These are phyloP conservation scores for Gobius niger DNA, from an alignment of 2,113 vertebrate genomes.

Conservation along the genomic window DNA sequence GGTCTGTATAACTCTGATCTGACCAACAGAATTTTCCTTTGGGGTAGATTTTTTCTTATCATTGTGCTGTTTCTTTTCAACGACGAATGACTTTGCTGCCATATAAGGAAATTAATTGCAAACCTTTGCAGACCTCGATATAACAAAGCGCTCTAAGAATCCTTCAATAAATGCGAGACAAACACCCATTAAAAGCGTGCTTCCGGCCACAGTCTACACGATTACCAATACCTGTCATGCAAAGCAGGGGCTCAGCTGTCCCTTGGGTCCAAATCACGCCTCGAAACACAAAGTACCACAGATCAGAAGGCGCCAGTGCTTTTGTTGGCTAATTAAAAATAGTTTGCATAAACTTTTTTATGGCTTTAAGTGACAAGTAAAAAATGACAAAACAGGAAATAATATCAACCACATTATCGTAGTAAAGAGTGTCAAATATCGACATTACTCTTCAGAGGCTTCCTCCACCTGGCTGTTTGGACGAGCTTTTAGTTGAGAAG, in stretches of 20 bases:
- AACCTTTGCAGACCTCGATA: slow-evolving; percentile 4
- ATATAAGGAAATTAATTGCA: slow-evolving; percentile 18
- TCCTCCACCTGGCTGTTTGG: no score
- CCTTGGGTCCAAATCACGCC: slow-evolving; percentile 42
- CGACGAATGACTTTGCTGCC: slow-evolving; percentile 33
- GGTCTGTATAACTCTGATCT: slow-evolving; percentile 14
- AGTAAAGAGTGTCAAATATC: no score
- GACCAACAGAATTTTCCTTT: slow-evolving; percentile 10
- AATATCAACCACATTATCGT: no score
- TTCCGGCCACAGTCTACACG: slow-evolving; percentile 27
- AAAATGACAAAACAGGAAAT: no score
- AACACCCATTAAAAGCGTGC: slow-evolving; percentile 24
- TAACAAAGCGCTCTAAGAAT: slow-evolving; percentile 32
- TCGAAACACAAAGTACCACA: slow-evolving; percentile 43
- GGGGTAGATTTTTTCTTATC: not conserved
- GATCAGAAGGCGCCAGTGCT: slow-evolving; percentile 18
- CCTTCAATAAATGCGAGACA: slow-evolving; percentile 16
- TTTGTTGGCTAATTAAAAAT: slow-evolving; percentile 70
- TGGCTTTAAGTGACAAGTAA: no score
- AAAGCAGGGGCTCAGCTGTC: slow-evolving; percentile 47
- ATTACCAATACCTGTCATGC: slow-evolving; percentile 60
- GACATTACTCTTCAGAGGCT: no score
- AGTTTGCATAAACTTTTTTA: slow-evolving; percentile 37
- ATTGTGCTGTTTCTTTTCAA: slow-evolving; percentile 21
- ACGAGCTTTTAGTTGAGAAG: no score